phyloP scores from a whole-genome alignment of 37 sponge, comb jelly and placozoan genomes.

The Axinella damicornis region DNA sequence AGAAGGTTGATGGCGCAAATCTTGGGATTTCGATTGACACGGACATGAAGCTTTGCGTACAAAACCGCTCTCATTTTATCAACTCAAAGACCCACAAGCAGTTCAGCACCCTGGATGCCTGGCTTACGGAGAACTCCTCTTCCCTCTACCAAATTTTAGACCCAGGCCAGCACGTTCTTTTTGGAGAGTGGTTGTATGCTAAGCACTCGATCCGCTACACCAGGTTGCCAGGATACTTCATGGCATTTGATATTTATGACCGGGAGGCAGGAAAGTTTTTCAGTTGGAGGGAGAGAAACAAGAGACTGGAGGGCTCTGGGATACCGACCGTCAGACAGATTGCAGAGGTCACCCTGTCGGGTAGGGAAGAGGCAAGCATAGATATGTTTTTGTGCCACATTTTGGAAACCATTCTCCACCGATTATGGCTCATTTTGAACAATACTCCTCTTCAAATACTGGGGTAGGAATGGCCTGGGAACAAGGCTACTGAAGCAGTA shows the following conservation, averaged over 20 bases:
- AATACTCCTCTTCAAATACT: too few species aligned
- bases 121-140: slow-evolving; percentile 79
- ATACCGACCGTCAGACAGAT: slow-evolving; percentile 74
- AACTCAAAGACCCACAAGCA: slow-evolving; percentile 85
- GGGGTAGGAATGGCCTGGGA: too few species aligned
- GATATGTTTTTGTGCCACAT: too few species aligned
- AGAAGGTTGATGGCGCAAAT: slow-evolving; percentile 96
- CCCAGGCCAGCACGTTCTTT: slow-evolving; percentile 77
- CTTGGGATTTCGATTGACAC: slow-evolving; percentile 82
- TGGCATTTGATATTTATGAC: slow-evolving; percentile 89
- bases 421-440: too few species aligned
- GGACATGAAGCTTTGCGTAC: slow-evolving; percentile 50
- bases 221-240: slow-evolving; percentile 79
- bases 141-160: slow-evolving; percentile 67
- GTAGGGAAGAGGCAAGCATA: slow-evolving; percentile 78
- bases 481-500: too few species aligned
- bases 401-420: too few species aligned
- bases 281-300: slow-evolving; percentile 82
- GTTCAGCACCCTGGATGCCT: slow-evolving; percentile 81
- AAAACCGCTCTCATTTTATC: slow-evolving; percentile 87
- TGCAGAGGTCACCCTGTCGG: slow-evolving; percentile 49
- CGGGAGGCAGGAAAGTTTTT: slow-evolving; percentile 49
- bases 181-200: slow-evolving; percentile 95
- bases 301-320: slow-evolving; percentile 56
- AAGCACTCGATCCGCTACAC: slow-evolving; percentile 94